Percentiles rank a stretch among this genome's conserved stretches.
Evolutionary conservation across 2,113 vertebrate species (phyloP).

Genomic region (Chrysemys picta): DNA sequence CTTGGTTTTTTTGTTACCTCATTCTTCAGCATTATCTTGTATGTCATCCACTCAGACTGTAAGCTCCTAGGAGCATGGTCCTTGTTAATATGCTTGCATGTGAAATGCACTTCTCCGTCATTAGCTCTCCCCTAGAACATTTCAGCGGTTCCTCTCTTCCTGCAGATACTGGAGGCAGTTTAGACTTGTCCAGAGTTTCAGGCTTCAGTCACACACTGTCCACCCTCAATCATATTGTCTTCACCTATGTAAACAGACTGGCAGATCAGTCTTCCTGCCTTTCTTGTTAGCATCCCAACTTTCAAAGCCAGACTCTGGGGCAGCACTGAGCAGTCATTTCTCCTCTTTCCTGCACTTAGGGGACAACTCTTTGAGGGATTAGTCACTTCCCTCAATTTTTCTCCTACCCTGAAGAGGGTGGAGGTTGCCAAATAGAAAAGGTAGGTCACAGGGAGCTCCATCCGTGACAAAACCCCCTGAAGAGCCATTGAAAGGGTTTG

Average conservation of each 20-base stretch:
- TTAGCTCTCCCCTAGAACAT: not conserved
- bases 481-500: not conserved
- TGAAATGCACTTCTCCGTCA: not conserved
- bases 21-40: not conserved
- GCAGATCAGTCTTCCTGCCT: too few relatives aligned
- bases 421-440: not conserved
- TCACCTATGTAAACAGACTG: not conserved
- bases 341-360: not conserved
- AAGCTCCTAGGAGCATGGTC: not conserved
- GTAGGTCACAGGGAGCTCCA: not conserved
- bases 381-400: not conserved
- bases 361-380: not conserved
- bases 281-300: not conserved
- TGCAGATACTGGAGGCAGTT: not conserved
- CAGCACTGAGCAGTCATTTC: not conserved
- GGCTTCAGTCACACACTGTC: too few relatives aligned
- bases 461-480: not conserved
- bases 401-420: too few relatives aligned
- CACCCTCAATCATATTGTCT: not conserved
- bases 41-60: not conserved
- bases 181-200: not conserved
- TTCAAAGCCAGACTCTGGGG: not conserved
- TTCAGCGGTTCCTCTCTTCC: not conserved
- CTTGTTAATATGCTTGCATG: not conserved
- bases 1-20: not conserved